Evolutionary conservation across 2,888 invertebrate species (phyloP), one percentile per base, ranked within the genome.

Genomic region (Drosophila anomalata): DNA sequence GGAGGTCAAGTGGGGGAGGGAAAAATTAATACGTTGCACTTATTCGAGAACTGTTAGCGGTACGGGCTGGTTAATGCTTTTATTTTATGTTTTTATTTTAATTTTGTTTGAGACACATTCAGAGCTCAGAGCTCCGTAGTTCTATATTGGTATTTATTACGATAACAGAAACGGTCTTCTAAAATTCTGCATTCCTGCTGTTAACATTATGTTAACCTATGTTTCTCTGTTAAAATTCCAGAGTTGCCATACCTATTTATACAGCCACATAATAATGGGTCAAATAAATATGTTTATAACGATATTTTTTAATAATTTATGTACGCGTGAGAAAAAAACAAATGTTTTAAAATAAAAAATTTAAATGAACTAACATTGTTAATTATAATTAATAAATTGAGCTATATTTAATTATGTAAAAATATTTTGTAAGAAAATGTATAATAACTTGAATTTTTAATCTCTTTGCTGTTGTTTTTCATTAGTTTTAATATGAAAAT

Each of bases 51-150:
- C 48, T 55, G 69, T 60, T 71, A 42, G 44, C 60, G 41, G 65
- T 59, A 50, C 65, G 33, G 24, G 50, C 69, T 81, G 67, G 26
- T 81, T 57, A 59, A 7, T 36, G 63, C 78, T 81, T 72, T 70
- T 63, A 6, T 36, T 36, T 36, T 36, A 14, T 76, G 54, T 56
- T 63, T 60, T 46, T 65, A 65, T 68, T 73, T 57, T 63, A 63
- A 55, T 69, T 63, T 71, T 68, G 74, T 68, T 73, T 75, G 75
- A 79, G 65, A 70, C 73, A 79, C 84, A 77, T 68, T 58, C 29
- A 29, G 29, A 29, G 29, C 60, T 75, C 11, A 22, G 20, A 22
- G 22, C 17, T 17, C 17, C 11, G 11, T 20, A 42, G 36, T 36
- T 36, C 36, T 36, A 36, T 6, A n/a, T 36, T 36, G 36, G 36